Base-by-base conservation (phyloP, 2,888 invertebrate genomes). In the Seira musarum region DNA sequence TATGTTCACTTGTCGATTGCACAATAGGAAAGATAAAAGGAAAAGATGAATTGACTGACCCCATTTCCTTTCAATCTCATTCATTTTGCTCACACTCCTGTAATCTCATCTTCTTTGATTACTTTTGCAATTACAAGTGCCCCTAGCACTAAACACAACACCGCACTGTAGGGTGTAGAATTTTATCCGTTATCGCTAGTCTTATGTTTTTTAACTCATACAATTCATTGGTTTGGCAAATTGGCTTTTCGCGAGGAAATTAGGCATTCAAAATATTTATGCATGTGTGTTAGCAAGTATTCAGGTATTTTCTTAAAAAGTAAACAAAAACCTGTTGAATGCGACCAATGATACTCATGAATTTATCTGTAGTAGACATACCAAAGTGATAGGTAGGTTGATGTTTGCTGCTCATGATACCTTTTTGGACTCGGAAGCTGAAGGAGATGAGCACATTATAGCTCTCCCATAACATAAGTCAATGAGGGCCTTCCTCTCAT, bases 11-110 rank as follows among this genome's bases (percentile, higher is more conserved):
- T 76, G 30, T n/a, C 64, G 65, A 57, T 77, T 70, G 22, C 77
- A 65, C 60, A 77, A 77, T 77, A 65, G 65, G 35, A 77, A 70
- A n/a, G n/a, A n/a, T n/a, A n/a, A 70, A 64, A 24, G 68, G 19
- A 77, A 30, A 35, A 68, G 70, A 77, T 77, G 46, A 53, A 69
- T 65, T 46, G 15, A n/a, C 24, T 65, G 30, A n/a, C 49, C 49
- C 49, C 49, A 49, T 49, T 49, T 49, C 49, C 17, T 2, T n/a
- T 2, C 49, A n/a, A 49, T 49, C 49, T 49, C 17, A 13, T 49
- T 49, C 49, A 49, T 49, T 49, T 49, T 49, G 49, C 17, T 49
- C 49, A 49, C 49, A 49, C 49, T 49, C 49, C 49, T 49, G 49
- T 61, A 24, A 22, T 53, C 67, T 30, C 75, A 40, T 76, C 69